Base-by-base conservation (phyloP, 2,888 invertebrate species). In the Lasioglossum villosulum region DNA sequence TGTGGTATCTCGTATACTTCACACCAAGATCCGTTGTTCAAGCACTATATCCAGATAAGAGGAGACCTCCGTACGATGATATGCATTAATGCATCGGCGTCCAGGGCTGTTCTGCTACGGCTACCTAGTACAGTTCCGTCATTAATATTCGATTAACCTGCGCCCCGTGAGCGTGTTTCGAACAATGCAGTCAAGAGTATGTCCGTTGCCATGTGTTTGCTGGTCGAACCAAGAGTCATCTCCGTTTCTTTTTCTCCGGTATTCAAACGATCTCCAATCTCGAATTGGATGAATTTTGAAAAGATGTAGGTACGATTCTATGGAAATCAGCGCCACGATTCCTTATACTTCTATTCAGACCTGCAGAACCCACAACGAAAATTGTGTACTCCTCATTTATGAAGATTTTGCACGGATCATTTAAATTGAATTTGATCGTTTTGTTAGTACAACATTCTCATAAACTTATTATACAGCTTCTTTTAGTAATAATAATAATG, bases 1-100 rank as follows among this genome's bases (percentile, higher is more conserved):
- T 90, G 88, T 34, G 84, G 68, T 85, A 82, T 80, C 78, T 83
- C 75, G 88, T 87, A 92, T 89, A 86, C 84, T 91, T 92, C 88
- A 89, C 87, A 91, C 86, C 83, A 86, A 83, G 88, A 78, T 70
- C 92, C 92, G 92, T 93, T 93, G 93, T 84, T 92, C 90, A 90
- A 90, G 90, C 90, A 89, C 88, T 76, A 74, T 80, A 92, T 91
- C 92, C 86, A 88, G 91, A 92, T 92, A 92, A 91, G 90, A 82
- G 78, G 59, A 75, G 84, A 83, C 79, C 86, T 83, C 78, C 80
- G 89, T 89, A 85, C 88, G 80, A 88, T 92, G 90, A 92, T 93
- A 92, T 92, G 90, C 92, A 91, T 93, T 91, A 93, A 93, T 93
- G 92, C 92, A 93, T 91, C 89, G 89, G 14, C 14, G 59, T 59